Conservation (phyloP, 1,140 invertebrate genomes). For the Apis dorsata region DNA sequence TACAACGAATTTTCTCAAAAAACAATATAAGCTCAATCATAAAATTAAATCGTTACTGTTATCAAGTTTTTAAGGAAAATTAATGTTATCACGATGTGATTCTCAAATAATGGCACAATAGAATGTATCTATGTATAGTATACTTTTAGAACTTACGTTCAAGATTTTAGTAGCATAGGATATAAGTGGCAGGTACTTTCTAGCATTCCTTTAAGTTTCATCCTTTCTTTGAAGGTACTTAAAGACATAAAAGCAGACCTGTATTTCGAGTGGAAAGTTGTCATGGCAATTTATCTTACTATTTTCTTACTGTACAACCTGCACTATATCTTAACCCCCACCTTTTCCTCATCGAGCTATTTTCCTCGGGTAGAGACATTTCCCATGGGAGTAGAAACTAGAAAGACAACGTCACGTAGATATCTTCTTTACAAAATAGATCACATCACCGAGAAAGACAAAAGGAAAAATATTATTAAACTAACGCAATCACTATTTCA, state of each 20-base stretch:
- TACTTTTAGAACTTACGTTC: not conserved
- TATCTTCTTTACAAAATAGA: slow-evolving; percentile 44
- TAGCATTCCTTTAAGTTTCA: slow-evolving; percentile 4
- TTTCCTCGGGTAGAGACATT: slow-evolving; percentile 33
- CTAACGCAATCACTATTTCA: not conserved
- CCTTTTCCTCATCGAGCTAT: not conserved
- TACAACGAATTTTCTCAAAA: not conserved
- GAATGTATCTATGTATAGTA: not conserved
- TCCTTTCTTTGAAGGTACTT: slow-evolving; percentile 29
- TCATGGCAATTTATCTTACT: slow-evolving; percentile 43
- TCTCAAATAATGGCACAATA: not conserved
- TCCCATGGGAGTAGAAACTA: slow-evolving; percentile 35
- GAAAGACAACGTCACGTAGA: slow-evolving; percentile 35
- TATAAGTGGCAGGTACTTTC: not conserved
- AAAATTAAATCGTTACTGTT: not conserved
- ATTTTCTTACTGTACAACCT: slow-evolving; percentile 33
- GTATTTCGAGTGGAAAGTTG: slow-evolving; percentile 22
- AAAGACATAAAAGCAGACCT: slow-evolving; percentile 21
- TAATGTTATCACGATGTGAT: not conserved
- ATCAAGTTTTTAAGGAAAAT: not conserved
- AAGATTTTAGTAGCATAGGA: not conserved
- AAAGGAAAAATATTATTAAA: slow-evolving; percentile 15
- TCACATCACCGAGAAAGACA: slow-evolving; percentile 22
- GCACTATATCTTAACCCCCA: slow-evolving; percentile 13
- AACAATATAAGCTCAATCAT: not conserved